These are phyloP conservation scores for Ophion obscuratus DNA, from an alignment of 2,888 invertebrate genomes.

Conservation along the genomic window DNA sequence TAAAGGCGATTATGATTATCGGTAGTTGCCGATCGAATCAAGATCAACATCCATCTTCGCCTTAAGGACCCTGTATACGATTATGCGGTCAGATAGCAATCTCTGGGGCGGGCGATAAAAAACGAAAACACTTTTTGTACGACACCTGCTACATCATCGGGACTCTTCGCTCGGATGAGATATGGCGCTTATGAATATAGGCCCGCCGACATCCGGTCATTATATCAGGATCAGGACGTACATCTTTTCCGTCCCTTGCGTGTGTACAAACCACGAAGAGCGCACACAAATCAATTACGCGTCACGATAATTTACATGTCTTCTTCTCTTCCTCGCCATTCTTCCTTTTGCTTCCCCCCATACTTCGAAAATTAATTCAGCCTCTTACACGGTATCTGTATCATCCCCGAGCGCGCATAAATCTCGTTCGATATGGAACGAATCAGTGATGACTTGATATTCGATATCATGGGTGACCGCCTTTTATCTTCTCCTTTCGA, in stretches of 20 bases:
- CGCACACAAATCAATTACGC: constrained; percentile 65
- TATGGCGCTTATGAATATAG: constrained; percentile 52
- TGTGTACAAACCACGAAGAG: constrained; percentile 13
- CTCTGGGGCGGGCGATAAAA: constrained; percentile 58
- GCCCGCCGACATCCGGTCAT: constrained; percentile 64
- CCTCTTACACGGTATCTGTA: constrained; percentile 42
- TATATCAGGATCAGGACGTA: constrained; percentile 49
- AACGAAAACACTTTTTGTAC: constrained; percentile 61
- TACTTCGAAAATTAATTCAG: constrained; percentile 46
- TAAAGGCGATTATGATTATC: constrained; percentile 77
- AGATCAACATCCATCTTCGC: constrained; percentile 72
- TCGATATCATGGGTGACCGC: constrained; percentile 10
- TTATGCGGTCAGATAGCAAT: constrained; percentile 55
- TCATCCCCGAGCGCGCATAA: constrained; percentile 17
- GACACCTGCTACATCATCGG: constrained; percentile 65
- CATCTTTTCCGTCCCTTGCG: constrained; percentile 6
- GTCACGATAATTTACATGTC: constrained; percentile 64
- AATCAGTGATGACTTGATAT: constrained; percentile 24
- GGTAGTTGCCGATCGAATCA: constrained; percentile 76
- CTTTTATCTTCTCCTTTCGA: too few relatives aligned
- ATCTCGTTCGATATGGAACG: neutral
- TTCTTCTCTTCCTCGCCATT: constrained; percentile 8
- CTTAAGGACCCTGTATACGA: constrained; percentile 56
- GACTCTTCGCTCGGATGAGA: constrained; percentile 39
- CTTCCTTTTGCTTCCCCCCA: constrained; percentile 1